These are phyloP conservation scores for Cuniculus paca DNA, from an alignment of 2,797 vertebrate genomes.

Conservation along the genomic window DNA sequence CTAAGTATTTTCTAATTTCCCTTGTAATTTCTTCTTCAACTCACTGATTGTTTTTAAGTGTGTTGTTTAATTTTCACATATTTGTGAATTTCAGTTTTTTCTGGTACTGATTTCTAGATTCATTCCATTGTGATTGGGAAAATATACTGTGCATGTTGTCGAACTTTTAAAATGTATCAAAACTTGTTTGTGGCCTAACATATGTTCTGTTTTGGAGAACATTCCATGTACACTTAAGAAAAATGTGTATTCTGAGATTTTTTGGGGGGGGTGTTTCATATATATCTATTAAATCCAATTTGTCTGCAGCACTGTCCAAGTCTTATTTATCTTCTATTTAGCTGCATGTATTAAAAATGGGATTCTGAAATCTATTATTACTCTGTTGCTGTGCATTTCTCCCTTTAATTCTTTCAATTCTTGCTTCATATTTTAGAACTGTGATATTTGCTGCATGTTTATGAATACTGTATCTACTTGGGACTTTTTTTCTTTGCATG, in stretches of 20 bases:
- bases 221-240: background rate
- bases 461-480: background rate
- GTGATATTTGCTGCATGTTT: slow-evolving; percentile 10
- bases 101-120: slow-evolving; percentile 25
- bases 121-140: slow-evolving; percentile 13
- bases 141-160: slow-evolving; percentile 8
- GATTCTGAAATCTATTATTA: background rate
- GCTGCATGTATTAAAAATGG: background rate
- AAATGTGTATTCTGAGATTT: background rate
- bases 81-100: slow-evolving; percentile 15
- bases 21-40: background rate
- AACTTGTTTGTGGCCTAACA: background rate
- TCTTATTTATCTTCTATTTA: background rate
- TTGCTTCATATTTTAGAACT: slow-evolving; percentile 39
- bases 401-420: background rate
- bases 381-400: background rate
- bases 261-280: background rate
- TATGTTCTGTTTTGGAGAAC: background rate
- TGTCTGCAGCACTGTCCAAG: background rate
- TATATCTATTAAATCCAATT: background rate
- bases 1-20: background rate
- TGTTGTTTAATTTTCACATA: slow-evolving; percentile 35
- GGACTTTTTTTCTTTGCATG: slow-evolving; percentile 5
- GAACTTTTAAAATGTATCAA: slow-evolving; percentile 22
- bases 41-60: background rate